Percentiles rank a stretch among this genome's conserved stretches.
Evolutionary conservation across 2,888 invertebrate species (phyloP).

Genomic region (Drosophila anomalata): DNA sequence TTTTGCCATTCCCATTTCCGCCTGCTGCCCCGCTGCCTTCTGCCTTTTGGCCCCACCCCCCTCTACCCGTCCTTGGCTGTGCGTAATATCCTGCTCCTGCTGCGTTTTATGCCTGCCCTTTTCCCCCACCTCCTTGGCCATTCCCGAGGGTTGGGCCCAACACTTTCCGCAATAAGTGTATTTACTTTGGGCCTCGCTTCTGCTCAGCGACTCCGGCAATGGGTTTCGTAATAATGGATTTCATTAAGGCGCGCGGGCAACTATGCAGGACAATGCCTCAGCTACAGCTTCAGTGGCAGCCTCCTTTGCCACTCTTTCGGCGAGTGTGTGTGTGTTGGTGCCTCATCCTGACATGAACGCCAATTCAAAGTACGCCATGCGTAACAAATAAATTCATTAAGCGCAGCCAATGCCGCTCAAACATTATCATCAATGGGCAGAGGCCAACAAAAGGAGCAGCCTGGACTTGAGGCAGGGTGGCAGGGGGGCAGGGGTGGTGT

Average conservation of each 20-base stretch:
- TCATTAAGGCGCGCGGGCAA: constrained; percentile 67
- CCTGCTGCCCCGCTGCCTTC: constrained; percentile 22
- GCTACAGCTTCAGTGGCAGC: constrained; percentile 33
- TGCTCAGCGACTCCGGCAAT: constrained; percentile 52
- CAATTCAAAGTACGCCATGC: constrained; percentile 80
- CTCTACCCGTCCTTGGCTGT: constrained; percentile 15
- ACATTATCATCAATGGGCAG: constrained; percentile 70
- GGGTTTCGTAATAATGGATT: constrained; percentile 79
- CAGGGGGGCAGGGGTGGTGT: constrained; percentile 1
- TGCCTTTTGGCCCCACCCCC: constrained; percentile 14
- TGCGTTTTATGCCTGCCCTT: constrained; percentile 64
- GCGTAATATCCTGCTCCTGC: constrained; percentile 73
- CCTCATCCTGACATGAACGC: constrained; percentile 54
- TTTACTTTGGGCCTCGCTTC: constrained; percentile 61
- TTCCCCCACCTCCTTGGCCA: constrained; percentile 1
- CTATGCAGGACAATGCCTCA: constrained; percentile 67
- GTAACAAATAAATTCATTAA: constrained; percentile 80
- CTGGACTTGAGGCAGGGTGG: not conserved
- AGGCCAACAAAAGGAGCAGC: constrained; percentile 42
- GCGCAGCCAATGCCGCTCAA: constrained; percentile 76
- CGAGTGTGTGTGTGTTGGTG: constrained; percentile 37
- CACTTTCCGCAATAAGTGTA: constrained; percentile 80
- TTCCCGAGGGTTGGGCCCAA: constrained; percentile 57
- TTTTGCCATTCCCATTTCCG: constrained; percentile 47
- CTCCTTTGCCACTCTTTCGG: constrained; percentile 25